Base-by-base conservation (phyloP, 2,888 invertebrate genomes). In the Lasioglossum malachurum region DNA sequence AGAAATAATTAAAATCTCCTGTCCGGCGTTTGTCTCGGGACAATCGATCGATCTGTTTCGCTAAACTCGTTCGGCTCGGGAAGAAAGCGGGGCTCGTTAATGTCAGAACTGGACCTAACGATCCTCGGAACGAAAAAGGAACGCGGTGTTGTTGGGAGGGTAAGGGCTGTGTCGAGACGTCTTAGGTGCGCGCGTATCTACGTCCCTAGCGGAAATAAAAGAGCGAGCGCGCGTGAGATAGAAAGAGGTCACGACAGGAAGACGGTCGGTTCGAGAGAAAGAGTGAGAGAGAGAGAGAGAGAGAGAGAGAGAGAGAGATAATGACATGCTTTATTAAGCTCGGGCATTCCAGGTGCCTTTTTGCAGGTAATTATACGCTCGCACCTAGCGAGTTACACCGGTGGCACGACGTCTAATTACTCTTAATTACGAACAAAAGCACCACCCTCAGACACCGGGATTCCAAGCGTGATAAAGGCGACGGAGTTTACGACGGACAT, bases 271-370 rank as follows among this genome's bases (percentile, higher is more conserved):
- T 57, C 38, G 35, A 77, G 64, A 16, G 16, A 27, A 60, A 1
- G n/a, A 67, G 27, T 64, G 67, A 78, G 80, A 74, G 49, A 41
- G 75, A 83, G 49, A 41, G 75, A 83, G n/a, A n/a, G n/a, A n/a
- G n/a, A n/a, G n/a, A n/a, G 35, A n/a, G 38, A 67, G 27, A 69
- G 67, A 78, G 80, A 74, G 49, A 41, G 75, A 83, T 86, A 88
- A 85, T 77, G 80, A 83, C 80, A 84, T 87, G 84, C 75, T 89
- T 89, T 89, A 88, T 88, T 88, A 89, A 89, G 78, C 88, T 78
- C 79, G 38, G 64, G 73, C 76, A 78, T 79, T 57, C 78, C 78
- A 60, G 75, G 69, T 44, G 80, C 82, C 75, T 83, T 87, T 88
- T 89, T 87, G 69, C 81, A 16, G 73, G 84, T 87, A 88, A 89